Conservation (phyloP, 2,888 invertebrate species). For the Muschampia plurimacula region DNA sequence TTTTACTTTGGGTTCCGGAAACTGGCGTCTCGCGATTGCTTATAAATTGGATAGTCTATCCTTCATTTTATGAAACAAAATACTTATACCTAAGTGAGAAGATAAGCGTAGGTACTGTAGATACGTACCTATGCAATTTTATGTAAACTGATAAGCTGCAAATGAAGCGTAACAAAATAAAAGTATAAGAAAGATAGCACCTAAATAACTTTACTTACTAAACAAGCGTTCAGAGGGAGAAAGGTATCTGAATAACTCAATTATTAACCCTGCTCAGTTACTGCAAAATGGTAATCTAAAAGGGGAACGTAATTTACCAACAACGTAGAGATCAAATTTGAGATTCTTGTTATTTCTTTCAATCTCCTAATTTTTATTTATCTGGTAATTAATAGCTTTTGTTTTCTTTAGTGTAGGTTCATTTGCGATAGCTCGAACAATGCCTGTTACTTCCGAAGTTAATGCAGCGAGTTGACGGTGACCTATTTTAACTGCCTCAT, state of each 20-base stretch:
- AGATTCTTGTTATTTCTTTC: slow-evolving; percentile 12
- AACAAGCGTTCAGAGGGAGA: slow-evolving; percentile 47
- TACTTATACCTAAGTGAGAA: neutral
- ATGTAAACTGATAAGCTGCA: neutral
- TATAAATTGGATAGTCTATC: slow-evolving; percentile 12
- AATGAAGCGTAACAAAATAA: neutral
- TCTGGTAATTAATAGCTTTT: neutral
- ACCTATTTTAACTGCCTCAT: slow-evolving; percentile 37
- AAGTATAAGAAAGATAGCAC: slow-evolving; percentile 44
- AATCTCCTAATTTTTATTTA: neutral
- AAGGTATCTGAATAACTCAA: slow-evolving; percentile 31
- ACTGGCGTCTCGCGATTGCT: slow-evolving; percentile 25
- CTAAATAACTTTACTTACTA: slow-evolving; percentile 55
- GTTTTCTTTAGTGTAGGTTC: neutral
- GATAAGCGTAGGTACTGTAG: no score
- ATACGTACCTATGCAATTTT: no score
- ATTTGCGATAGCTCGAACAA: slow-evolving; percentile 33
- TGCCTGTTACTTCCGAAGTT: slow-evolving; percentile 31
- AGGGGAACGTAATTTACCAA: slow-evolving; percentile 23
- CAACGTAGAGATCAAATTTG: slow-evolving; percentile 9
- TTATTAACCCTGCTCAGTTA: slow-evolving; percentile 24
- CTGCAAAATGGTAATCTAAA: slow-evolving; percentile 21
- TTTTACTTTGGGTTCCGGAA: slow-evolving; percentile 30
- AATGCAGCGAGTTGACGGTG: slow-evolving; percentile 32
- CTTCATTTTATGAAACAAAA: slow-evolving; percentile 10